Conservation (phyloP, 2,888 invertebrate species). For the Carterocephalus palaemon region DNA sequence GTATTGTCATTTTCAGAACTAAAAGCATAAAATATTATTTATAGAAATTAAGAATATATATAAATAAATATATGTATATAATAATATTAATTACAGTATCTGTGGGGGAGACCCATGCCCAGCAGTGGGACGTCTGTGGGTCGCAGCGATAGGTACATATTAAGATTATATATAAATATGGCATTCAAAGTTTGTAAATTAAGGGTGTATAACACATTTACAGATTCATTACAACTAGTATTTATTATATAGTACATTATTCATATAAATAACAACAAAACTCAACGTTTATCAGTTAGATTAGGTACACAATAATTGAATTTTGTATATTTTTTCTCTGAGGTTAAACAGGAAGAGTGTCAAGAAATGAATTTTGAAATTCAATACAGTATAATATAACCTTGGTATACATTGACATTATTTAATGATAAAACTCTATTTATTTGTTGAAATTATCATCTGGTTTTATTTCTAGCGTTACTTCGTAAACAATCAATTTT, state of each 20-base stretch:
- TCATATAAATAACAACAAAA: neutral
- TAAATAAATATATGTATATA: too few relatives aligned
- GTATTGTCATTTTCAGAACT: too few relatives aligned
- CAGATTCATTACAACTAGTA: too few relatives aligned
- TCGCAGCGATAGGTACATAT: too few relatives aligned
- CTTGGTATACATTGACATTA: neutral
- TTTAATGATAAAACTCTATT: neutral
- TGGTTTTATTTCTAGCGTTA: constrained; percentile 85
- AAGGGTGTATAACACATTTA: neutral
- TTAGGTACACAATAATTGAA: neutral
- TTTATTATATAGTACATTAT: neutral
- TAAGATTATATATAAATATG: too few relatives aligned
- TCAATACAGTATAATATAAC: neutral
- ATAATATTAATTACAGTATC: too few relatives aligned
- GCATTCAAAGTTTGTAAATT: too few relatives aligned
- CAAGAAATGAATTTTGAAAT: neutral
- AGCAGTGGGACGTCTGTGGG: too few relatives aligned
- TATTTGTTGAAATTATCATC: too few relatives aligned
- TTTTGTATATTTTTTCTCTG: neutral
- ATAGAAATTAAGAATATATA: too few relatives aligned
- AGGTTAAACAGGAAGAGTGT: neutral
- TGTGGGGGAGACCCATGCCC: too few relatives aligned
- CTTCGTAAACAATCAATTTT: constrained; percentile 86
- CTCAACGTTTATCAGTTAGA: neutral
- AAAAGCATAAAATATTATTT: too few relatives aligned